Percentiles rank a stretch among this genome's conserved stretches.
These are phyloP conservation scores for Heliangelus exortis DNA, from an alignment of 2,797 vertebrate species.

Conservation along the genomic window DNA sequence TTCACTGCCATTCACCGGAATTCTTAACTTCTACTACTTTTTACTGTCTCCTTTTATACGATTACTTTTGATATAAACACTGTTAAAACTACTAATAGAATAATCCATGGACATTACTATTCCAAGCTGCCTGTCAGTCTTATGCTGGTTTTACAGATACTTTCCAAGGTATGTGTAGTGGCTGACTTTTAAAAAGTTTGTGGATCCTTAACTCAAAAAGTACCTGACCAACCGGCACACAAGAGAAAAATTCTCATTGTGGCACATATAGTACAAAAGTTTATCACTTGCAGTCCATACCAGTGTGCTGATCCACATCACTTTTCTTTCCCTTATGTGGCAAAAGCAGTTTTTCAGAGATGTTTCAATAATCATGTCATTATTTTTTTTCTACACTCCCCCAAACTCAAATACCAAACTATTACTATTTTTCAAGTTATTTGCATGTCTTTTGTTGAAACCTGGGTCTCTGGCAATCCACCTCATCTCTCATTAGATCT, in stretches of 20 bases:
- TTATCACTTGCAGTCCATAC: background rate
- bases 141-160: background rate
- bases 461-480: background rate
- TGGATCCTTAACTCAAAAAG: background rate
- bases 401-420: background rate
- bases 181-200: background rate
- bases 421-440: background rate
- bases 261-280: background rate
- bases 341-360: background rate
- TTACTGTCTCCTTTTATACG: background rate
- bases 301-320: background rate
- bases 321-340: background rate
- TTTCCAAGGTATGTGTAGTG: background rate
- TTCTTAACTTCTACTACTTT: background rate
- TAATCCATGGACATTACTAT: background rate
- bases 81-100: background rate
- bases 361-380: background rate
- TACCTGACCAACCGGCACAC: background rate
- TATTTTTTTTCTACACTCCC: rapidly evolving
- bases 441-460: background rate
- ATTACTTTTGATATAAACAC: background rate
- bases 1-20: background rate
- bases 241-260: background rate
- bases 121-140: background rate
- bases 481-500: background rate